A percentile compares a stretch with the other conserved stretches of the same genome.
Conservation (phyloP, 2,888 invertebrate genomes). For the Macrosiphum euphorbiae region DNA sequence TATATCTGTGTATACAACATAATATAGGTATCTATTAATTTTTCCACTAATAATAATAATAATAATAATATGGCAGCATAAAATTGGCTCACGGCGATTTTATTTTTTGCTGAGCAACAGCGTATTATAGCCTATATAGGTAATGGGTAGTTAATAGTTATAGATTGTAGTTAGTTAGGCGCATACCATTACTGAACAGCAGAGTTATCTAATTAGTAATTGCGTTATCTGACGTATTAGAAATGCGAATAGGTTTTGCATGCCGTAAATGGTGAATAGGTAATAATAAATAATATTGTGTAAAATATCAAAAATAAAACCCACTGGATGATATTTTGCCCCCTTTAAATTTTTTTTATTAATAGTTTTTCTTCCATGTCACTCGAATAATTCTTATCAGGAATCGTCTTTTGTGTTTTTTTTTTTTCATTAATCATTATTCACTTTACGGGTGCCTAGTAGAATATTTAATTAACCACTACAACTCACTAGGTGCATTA, state of each 20-base stretch:
- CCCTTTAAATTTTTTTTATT: background rate
- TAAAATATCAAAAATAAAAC: background rate
- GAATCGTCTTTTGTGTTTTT: constrained; percentile 51
- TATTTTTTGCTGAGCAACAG: too few relatives aligned
- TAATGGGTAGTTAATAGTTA: background rate
- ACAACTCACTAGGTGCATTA: background rate
- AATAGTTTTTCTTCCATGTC: constrained; percentile 55
- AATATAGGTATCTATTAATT: too few relatives aligned
- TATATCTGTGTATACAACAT: too few relatives aligned
- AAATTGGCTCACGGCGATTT: background rate
- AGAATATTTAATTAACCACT: constrained; percentile 58
- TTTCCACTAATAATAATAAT: background rate
- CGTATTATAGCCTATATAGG: too few relatives aligned
- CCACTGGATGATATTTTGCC: background rate
- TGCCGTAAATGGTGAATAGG: background rate
- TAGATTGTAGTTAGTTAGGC: background rate
- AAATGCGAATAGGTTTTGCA: background rate
- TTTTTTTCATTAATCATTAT: constrained; percentile 20
- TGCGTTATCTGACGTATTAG: background rate
- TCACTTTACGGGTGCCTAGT: constrained; percentile 48
- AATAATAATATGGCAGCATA: background rate
- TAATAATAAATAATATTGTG: background rate
- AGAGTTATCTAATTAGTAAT: background rate
- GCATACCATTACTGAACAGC: background rate
- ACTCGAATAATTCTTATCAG: constrained; percentile 45